Evolutionary conservation across 2,113 vertebrate genomes (phyloP).

Genomic region (Coturnix japonica): DNA sequence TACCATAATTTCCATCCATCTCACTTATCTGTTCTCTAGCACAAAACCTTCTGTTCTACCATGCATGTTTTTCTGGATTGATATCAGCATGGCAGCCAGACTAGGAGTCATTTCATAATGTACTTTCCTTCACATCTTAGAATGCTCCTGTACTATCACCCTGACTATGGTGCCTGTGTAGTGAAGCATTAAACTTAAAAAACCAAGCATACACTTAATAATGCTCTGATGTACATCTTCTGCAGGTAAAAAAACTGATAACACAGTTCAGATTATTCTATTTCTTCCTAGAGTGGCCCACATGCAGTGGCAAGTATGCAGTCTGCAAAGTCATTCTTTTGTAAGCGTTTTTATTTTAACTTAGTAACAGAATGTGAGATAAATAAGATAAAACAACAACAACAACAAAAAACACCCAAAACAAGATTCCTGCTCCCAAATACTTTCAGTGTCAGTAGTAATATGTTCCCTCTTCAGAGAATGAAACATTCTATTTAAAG

Average conservation of each 20-base stretch:
- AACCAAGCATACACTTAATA: neutral
- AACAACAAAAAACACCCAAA: no score
- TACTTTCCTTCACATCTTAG: neutral
- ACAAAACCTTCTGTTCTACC: slow-evolving; percentile 72
- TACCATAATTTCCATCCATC: slow-evolving; percentile 80
- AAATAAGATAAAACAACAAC: neutral
- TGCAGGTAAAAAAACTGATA: neutral
- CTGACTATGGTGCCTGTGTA: slow-evolving; percentile 2
- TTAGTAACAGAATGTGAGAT: neutral
- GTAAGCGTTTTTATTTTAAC: slow-evolving; percentile 16
- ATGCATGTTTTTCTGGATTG: slow-evolving; percentile 23
- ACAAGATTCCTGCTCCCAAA: neutral
- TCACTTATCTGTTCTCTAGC: slow-evolving; percentile 77
- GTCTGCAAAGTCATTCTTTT: slow-evolving; percentile 37
- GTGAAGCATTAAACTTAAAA: neutral
- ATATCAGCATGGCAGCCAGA: slow-evolving; percentile 38
- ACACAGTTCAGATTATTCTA: slow-evolving; percentile 35
- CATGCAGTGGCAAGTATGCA: slow-evolving; percentile 26
- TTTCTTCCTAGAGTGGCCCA: slow-evolving; percentile 14
- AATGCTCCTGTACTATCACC: neutral
- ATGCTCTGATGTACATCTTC: neutral
- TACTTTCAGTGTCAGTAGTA: neutral
- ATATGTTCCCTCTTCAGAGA: neutral
- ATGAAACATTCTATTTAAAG: neutral
- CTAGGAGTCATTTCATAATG: slow-evolving; percentile 8